Evolutionary conservation across 2,113 vertebrate genomes (phyloP), one percentile per base, ranked within the genome.

Genomic region (Passerina amoena): DNA sequence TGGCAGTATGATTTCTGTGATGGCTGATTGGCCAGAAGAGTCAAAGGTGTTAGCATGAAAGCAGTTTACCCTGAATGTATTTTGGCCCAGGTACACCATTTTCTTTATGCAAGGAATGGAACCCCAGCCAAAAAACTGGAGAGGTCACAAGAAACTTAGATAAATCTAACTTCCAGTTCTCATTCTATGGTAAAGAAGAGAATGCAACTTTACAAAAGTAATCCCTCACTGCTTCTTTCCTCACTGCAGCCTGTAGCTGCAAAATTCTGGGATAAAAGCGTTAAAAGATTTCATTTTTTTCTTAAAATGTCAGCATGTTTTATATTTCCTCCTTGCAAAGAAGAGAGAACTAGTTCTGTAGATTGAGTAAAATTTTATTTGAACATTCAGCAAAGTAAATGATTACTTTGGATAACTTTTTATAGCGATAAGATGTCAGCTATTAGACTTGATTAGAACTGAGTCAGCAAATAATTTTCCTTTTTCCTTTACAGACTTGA

Each of bases 401-500:
- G 38, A 93, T 92, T 95, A 78, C 72, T 92, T 86, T 77, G 68
- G 59, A 94, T 86, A 94, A 92, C 1, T 0, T 59, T 92, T 83
- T 88, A 25, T 35, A 78, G 33, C 31, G 63, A 92, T 91, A 96
- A 94, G 76, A 77, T 48, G 45, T 66, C n/a, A 51, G 42, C 72
- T 93, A 94, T 92, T 78, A 93, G 71, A 80, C 54, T 90, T 95
- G 90, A 94, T 96, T 77, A 86, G 27, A 88, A 84, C 50, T 83
- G 63, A 88, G 16, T 88, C 76, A 93, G 76, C 59, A 88, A 90
- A 86, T 25, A 81, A 38, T 70, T 80, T 77, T 85, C 9, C 38
- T 69, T 94, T 93, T 82, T 82, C 51, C 30, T 66, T 77, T 86
- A 47, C 11, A 45, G 24, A 40, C 8, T 61, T 5, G 1, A 42